Evolutionary conservation across 2,113 vertebrate species (phyloP).

Genomic region (Neomonachus schauinslandi): DNA sequence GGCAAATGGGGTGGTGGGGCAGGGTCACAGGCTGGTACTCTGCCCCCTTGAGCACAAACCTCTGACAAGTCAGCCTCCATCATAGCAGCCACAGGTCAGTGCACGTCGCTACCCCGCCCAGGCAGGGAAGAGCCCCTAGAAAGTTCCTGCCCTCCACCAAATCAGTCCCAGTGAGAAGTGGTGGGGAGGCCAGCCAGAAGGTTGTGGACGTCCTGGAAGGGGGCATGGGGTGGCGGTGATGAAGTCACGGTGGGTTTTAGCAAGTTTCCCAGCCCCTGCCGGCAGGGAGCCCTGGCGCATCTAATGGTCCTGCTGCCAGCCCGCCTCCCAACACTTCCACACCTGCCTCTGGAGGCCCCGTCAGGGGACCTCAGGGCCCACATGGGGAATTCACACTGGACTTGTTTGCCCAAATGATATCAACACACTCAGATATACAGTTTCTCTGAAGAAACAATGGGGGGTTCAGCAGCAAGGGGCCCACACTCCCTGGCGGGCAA

Average conservation of each 20-base stretch:
- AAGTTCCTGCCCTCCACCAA: neutral
- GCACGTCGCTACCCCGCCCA: neutral
- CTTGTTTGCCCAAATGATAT: neutral
- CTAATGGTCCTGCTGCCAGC: neutral
- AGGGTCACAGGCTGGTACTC: neutral
- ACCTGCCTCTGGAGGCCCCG: neutral
- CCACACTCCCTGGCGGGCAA: neutral
- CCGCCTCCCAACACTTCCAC: neutral
- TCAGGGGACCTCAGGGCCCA: neutral
- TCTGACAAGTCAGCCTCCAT: neutral
- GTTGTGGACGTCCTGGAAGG: neutral
- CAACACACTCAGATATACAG: neutral
- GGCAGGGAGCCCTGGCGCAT: neutral
- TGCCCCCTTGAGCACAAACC: neutral
- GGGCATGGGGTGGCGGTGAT: too few relatives aligned
- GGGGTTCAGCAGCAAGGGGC: neutral
- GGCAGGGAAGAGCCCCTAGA: neutral
- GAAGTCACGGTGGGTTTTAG: neutral
- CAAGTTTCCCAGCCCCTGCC: neutral
- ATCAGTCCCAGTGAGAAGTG: neutral
- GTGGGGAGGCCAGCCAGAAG: neutral
- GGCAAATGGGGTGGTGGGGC: neutral
- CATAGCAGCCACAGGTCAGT: neutral
- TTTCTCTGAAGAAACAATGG: neutral
- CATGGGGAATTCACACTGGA: neutral